Evolutionary conservation across 2,797 vertebrate genomes (phyloP).

Genomic region (Pantherophis alleghaniensis): DNA sequence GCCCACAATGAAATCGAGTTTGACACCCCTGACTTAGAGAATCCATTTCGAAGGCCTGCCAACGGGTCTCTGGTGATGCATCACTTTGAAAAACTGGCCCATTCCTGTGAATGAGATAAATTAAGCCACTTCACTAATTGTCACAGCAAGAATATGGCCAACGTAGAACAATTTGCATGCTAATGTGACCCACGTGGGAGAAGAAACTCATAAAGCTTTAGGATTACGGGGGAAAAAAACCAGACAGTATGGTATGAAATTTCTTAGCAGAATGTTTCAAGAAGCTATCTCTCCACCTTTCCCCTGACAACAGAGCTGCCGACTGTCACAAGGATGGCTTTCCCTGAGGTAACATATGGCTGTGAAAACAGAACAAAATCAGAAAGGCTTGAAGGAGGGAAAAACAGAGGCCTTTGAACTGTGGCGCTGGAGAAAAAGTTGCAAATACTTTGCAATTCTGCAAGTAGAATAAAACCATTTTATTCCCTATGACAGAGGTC

Average conservation of each 20-base stretch:
- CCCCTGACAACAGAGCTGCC: neutral
- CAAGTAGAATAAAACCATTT: neutral
- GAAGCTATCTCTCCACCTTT: neutral
- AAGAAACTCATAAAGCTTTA: too few relatives aligned
- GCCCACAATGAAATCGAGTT: too few relatives aligned
- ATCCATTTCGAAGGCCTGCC: neutral
- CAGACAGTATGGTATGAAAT: neutral
- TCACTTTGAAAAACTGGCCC: neutral
- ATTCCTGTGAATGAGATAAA: slow-evolving; percentile 34
- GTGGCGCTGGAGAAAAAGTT: neutral
- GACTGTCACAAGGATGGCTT: neutral
- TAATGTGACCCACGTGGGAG: neutral
- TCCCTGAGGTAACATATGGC: neutral
- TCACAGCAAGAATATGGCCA: neutral
- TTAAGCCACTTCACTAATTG: slow-evolving; percentile 21
- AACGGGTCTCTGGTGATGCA: neutral
- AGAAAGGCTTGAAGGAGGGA: neutral
- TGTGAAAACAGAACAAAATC: neutral
- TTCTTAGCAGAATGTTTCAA: neutral
- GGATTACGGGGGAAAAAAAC: neutral
- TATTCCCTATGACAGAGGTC: neutral
- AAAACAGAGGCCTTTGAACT: neutral
- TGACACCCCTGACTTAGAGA: neutral
- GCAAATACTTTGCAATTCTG: neutral
- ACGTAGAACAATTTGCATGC: neutral